Evolutionary conservation across 2,888 invertebrate species (phyloP), one percentile per base, ranked within the genome.

Genomic region (Hyppa rectilinea): DNA sequence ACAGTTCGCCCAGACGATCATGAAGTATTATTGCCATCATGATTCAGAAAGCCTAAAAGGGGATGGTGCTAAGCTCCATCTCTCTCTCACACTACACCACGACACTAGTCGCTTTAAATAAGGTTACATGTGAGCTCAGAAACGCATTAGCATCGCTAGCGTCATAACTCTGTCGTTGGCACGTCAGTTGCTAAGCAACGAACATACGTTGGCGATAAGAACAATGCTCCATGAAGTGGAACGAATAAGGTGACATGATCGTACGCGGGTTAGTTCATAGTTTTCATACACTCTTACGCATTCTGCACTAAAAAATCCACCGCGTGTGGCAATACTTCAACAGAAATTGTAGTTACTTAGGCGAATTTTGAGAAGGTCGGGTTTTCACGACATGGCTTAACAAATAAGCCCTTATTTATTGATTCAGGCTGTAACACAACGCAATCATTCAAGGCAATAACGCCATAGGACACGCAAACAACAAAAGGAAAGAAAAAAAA

Each of bases 401-500:
- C 12, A 14, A 45, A 29, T 29, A n/a, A 29, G 5, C 14, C 9
- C 7, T 40, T 43, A 43, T n/a, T 45, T 2, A 45, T 7, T 67
- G 2, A 50, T 26, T 26, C 34, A 20, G 40, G 7, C 4, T 2
- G 7, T 59, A 14, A 43, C 10, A 63, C 29, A 43, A 29, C 20
- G 7, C 36, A 20, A 6, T 5, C 31, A 38, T 31, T 23, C n/a
- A 52, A 72, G 36, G 31, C 17, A 10, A 49, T 73, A 47, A 29
- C 43, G 26, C 49, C 45, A 12, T 50, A 36, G 45, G n/a, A 12
- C 31, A 50, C 14, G 7, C 29, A 7, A n/a, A 45, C 71, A 66
- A 45, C 75, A 31, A 63, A 52, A 69, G 69, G 76, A 75, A 80
- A 80, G 69, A 78, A 73, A 75, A 63, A n/a, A 31, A 12, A 34